Base-by-base conservation (phyloP, 2,888 invertebrate genomes). In the Drosophila meridiana region DNA sequence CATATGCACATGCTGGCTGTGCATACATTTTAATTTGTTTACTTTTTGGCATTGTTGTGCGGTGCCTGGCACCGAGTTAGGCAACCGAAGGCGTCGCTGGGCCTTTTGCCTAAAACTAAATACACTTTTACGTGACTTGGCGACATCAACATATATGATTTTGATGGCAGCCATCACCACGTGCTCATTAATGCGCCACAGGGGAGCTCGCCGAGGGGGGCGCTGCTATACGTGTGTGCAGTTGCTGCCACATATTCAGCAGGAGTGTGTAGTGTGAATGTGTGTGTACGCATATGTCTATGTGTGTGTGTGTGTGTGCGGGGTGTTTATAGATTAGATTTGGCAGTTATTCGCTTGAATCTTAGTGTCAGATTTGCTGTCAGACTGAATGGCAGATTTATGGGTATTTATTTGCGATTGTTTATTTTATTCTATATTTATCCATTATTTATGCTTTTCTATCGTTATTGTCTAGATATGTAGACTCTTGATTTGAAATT, bases 21-120 rank as follows among this genome's bases (percentile, higher is more conserved):
- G 87, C 89, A 89, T 69, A 84, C 89, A 89, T 87, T 84, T 84
- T 84, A 84, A 84, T 84, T 84, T 84, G 84, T 84, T 84, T 84
- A 89, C 82, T 84, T 83, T 83, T 84, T 64, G 87, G 78, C 82
- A 76, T 79, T 82, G 73, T 83, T 86, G 83, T 78, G 60, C 52
- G 66, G 60, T 79, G 61, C 78, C 80, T 60, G 81, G 78, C 77
- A 80, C 78, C 68, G 62, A 8, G 45, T 34, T 38, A 69, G 45
- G 40, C 59, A 40, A 38, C 55, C 34, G 26, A 69, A 69, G 69
- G 60, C 69, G 45, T 59, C 40, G 73, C 80, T 60, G 69, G 57
- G 45, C 53, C 53, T 53, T 56, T 42, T 42, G 72, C 59, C 84
- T 78, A 78, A 79, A 84, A 78, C 84, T 84, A 84, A 84, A 84